Evolutionary conservation across 2,888 invertebrate species (phyloP), one percentile per base, ranked within the genome.

Genomic region (Stegana nigrithorax): DNA sequence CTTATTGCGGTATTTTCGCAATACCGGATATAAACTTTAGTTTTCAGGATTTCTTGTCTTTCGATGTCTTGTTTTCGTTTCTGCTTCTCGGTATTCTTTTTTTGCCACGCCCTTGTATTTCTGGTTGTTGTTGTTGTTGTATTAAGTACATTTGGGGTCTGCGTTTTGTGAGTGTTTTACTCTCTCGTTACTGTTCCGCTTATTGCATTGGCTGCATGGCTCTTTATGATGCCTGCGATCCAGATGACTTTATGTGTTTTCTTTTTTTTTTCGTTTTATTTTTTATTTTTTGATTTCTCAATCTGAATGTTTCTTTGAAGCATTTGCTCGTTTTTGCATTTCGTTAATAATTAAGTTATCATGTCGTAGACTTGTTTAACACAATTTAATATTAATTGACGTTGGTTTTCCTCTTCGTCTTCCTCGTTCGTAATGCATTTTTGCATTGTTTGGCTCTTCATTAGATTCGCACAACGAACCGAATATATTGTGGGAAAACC

Each of bases 401-500:
- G 69, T 67, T 73, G 71, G 73, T 81, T 80, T 71, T 82, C 82
- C 78, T 82, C 82, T 75, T 83, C 82, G 78, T 83, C 82, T 72
- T 81, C 83, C 78, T 72, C 82, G 78, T 73, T 83, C 75, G 81
- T 81, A 80, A 64, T 77, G 76, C 83, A 81, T 81, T 73, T 80
- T 80, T 78, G 77, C 78, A 77, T 12, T 39, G 14, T 70, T 64
- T 76, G 70, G 65, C 70, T 71, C 57, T 71, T 72, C 81, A 81
- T 81, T 66, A 68, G 73, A 73, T 47, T 47, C 29, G 47, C 29
- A 44, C 17, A 39, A 44, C 57, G 27, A 26, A 42, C 42, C 8
- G 32, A 12, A n/a, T n/a, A n/a, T n/a, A n/a, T n/a, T n/a, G n/a
- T n/a, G n/a, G n/a, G n/a, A n/a, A 45, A 62, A 53, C 59, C 36